These are phyloP conservation scores for Podarcis lilfordi DNA, from an alignment of 2,797 vertebrate species.

Conservation along the genomic window DNA sequence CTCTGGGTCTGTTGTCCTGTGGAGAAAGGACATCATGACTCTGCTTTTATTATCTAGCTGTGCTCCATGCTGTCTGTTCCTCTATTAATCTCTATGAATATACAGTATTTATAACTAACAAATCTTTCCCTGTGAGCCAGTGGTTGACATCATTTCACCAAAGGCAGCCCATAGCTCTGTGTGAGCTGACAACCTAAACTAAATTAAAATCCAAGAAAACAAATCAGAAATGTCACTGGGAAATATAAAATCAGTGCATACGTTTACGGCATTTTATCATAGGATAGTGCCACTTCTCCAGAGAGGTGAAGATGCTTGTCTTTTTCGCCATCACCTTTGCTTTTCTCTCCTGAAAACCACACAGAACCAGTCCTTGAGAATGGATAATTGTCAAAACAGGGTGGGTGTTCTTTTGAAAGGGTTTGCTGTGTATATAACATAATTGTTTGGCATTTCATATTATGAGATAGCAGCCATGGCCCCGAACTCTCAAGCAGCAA, in stretches of 20 bases:
- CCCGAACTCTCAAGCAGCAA: neutral
- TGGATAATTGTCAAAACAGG: conserved; percentile 20
- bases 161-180: conserved; percentile 36
- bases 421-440: neutral
- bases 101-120: conserved; percentile 58
- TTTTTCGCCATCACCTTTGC: conserved; percentile 45
- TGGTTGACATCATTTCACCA: conserved; percentile 55
- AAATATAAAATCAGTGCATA: conserved; percentile 43
- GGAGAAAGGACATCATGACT: conserved; percentile 47
- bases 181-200: conserved; percentile 47
- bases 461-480: neutral
- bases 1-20: neutral
- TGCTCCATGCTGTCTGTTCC: conserved; percentile 17
- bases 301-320: conserved; percentile 51
- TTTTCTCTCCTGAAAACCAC: conserved; percentile 29
- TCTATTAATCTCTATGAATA: conserved; percentile 70
- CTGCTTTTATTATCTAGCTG: conserved; percentile 51
- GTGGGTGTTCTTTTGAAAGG: neutral
- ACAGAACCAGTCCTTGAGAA: conserved; percentile 30
- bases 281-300: conserved; percentile 42
- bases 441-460: neutral
- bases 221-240: conserved; percentile 50
- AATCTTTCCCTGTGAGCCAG: conserved; percentile 42
- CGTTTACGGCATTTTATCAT: conserved; percentile 2
- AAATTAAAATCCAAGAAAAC: conserved; percentile 61